Evolutionary conservation across 2,888 invertebrate genomes (phyloP).

Genomic region (Ypsolopha scabrella): DNA sequence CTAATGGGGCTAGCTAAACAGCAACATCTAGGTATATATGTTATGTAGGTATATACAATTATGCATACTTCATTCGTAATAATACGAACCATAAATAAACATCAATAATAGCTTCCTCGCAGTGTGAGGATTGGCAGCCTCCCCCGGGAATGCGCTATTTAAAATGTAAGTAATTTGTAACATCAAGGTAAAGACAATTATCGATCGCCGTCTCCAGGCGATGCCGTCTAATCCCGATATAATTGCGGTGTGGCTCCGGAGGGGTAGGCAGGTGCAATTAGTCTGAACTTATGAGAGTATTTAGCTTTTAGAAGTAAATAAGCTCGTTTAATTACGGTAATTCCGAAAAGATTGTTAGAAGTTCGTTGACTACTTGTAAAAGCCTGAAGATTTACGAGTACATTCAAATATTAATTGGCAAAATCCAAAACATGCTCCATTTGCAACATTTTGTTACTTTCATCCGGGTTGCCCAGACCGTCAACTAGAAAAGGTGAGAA

Average conservation of each 20-base stretch:
- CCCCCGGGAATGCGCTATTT: too few species aligned
- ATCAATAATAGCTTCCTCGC: neutral
- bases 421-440: too few species aligned
- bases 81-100: neutral
- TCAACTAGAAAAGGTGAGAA: too few species aligned
- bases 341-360: neutral
- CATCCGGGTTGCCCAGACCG: too few species aligned
- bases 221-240: constrained; percentile 23
- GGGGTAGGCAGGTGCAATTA: constrained; percentile 14
- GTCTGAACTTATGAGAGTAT: constrained; percentile 8
- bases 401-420: too few species aligned
- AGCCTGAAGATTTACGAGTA: too few species aligned
- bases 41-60: too few species aligned
- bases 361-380: neutral
- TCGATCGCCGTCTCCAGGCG: constrained; percentile 13
- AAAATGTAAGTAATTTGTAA: neutral
- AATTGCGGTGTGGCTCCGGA: constrained; percentile 20
- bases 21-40: too few species aligned
- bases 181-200: neutral
- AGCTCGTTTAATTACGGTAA: neutral
- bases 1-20: too few species aligned
- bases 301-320: neutral
- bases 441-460: too few species aligned
- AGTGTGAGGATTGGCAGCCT: neutral
- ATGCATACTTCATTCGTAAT: too few species aligned